Conservation (phyloP, 2,888 invertebrate species). For the Zaprionus obscuricornis region DNA sequence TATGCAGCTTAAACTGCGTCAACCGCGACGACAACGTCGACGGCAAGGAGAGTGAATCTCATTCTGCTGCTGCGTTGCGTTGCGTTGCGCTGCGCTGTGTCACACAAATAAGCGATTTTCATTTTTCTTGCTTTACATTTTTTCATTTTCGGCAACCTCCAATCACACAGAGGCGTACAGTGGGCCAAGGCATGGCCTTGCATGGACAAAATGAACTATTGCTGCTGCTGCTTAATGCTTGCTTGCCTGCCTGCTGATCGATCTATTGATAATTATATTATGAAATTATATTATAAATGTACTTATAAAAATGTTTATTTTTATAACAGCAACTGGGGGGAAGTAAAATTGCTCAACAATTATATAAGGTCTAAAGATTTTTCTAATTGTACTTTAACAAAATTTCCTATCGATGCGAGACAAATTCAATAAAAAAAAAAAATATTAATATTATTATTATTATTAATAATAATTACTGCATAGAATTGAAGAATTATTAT, state of each 20-base stretch:
- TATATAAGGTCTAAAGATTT: no score
- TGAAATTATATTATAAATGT: no score
- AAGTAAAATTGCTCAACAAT: conserved; percentile 27
- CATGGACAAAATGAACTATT: conserved; percentile 18
- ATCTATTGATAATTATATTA: no score
- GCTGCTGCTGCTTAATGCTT: conserved; percentile 12
- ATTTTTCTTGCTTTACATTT: conserved; percentile 45
- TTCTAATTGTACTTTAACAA: neutral
- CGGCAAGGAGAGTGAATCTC: no score
- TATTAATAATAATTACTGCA: no score
- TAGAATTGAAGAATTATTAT: conserved; percentile 24
- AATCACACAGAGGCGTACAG: conserved; percentile 39
- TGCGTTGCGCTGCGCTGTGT: no score
- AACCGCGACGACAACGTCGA: conserved; percentile 2
- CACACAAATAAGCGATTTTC: conserved; percentile 41
- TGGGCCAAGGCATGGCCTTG: conserved; percentile 59
- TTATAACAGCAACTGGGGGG: no score
- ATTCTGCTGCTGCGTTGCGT: no score
- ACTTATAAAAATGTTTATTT: no score
- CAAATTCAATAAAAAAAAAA: conserved; percentile 42
- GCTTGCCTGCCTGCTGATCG: no score
- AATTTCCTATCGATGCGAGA: conserved; percentile 14
- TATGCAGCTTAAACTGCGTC: conserved; percentile 19
- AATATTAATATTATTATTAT: conserved; percentile 3
- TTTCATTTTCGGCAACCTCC: conserved; percentile 40